Conservation (phyloP, 1,140 invertebrate species). For the Panagrolaimus sp. region DNA sequence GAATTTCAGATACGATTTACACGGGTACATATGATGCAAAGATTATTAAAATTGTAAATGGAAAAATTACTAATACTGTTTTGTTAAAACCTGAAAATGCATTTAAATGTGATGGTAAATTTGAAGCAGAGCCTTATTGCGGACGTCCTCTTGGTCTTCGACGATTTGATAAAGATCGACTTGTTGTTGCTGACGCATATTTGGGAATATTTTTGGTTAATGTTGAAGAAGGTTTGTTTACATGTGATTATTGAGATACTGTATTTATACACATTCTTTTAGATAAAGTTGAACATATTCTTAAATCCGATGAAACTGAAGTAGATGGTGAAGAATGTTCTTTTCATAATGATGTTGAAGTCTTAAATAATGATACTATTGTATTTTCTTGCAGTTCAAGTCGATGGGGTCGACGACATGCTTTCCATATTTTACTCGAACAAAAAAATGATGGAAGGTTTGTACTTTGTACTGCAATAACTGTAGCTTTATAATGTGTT, state of each 20-base stretch:
- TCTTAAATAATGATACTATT: not conserved
- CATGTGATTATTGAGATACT: not conserved
- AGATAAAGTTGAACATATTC: not conserved
- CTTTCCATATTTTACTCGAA: not conserved
- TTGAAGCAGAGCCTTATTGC: not conserved
- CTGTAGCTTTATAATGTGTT: not conserved
- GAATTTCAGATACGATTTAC: not conserved
- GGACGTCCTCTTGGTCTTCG: not conserved
- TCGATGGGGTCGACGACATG: not conserved
- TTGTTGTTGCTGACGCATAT: not conserved
- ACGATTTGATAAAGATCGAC: not conserved
- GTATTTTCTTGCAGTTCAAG: not conserved
- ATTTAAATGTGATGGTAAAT: slow-evolving; percentile 1
- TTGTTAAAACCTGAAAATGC: not conserved
- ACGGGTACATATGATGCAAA: not conserved
- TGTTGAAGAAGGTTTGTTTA: not conserved
- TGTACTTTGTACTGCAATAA: not conserved
- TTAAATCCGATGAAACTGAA: not conserved
- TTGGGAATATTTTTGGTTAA: slow-evolving; percentile 5
- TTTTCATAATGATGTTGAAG: slow-evolving; percentile 3
- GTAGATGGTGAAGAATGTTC: not conserved
- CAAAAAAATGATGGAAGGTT: not conserved
- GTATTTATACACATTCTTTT: no score
- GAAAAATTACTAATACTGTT: not conserved
- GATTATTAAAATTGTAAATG: not conserved